Evolutionary conservation across 2,797 vertebrate species (phyloP), one percentile per base, ranked within the genome.

Genomic region (Orientallactaga sibirica): DNA sequence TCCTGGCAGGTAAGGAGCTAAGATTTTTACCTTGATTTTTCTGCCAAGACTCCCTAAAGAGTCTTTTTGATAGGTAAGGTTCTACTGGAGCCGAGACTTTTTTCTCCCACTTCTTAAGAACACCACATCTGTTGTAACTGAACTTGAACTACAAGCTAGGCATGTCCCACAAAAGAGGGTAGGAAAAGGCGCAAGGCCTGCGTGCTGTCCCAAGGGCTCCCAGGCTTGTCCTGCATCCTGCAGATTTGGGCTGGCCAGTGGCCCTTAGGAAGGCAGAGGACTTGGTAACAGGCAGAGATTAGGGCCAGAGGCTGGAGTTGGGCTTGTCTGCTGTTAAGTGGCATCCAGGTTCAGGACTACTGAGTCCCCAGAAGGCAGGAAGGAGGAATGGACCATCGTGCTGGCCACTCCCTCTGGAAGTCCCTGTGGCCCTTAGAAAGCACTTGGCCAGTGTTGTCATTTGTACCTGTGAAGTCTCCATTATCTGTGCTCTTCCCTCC

Each of bases 1-100:
- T 96, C 97, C 82, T 27, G 37, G 18, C 88, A 97, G 97, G 97
- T 97, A 97, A 97, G 81, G 86, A 97, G 97, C 94, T 95, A 87
- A 88, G 96, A 92, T 92, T 89, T 95, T 97, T 96, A 82, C 83
- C 71, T 96, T 97, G 97, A 48, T 94, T 79, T 97, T 97, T 97
- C 85, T 95, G 52, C 82, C 5, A 19, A 41, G 89, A 96, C 86
- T 94, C 97, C 91, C 96, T 3, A 16, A 95, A 97, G 96, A 95
- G 62, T 24, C 16, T 95, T 96, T 97, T 97, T 67, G 70, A 94
- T 91, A 97, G 97, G 91, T 98, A 97, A 97, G 86, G n/a, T 79
- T 96, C 90, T 93, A 97, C 96, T 68, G 95, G 97, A 96, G 88
- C 95, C 24, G 48, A 96, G 88, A 52, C 33, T 37, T 19, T 86